phyloP scores from a whole-genome alignment of 2,888 invertebrate genomes.

The Nymphalis urticae region DNA sequence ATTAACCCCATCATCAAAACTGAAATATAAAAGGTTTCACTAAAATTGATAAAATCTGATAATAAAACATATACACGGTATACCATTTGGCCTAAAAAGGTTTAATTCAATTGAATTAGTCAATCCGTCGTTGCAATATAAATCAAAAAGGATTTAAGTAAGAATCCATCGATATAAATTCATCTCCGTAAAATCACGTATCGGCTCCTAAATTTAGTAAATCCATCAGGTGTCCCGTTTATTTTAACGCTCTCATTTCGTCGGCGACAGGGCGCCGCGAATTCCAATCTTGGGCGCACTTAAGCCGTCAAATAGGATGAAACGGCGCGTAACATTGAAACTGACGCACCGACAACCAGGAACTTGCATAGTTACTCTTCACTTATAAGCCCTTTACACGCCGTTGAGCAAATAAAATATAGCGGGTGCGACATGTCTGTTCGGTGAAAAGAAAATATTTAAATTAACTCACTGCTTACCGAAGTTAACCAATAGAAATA shows the following conservation, averaged over 20 bases:
- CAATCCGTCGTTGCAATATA: constrained; percentile 12
- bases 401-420: constrained; percentile 24
- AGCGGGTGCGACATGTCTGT: constrained; percentile 21
- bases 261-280: constrained; percentile 46
- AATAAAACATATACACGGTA: neutral
- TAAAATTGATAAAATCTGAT: no score
- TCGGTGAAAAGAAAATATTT: constrained; percentile 31
- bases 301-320: constrained; percentile 66
- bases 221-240: constrained; percentile 34
- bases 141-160: constrained; percentile 16
- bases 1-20: no score
- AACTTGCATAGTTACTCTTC: constrained; percentile 33
- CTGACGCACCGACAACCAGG: constrained; percentile 47
- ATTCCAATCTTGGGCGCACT: constrained; percentile 60
- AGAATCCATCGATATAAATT: constrained; percentile 28
- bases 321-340: constrained; percentile 61
- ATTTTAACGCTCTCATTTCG: constrained; percentile 35
- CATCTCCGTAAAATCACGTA: constrained; percentile 19
- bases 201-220: constrained; percentile 23
- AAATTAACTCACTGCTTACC: constrained; percentile 24
- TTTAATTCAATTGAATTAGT: constrained; percentile 12
- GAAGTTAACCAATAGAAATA: neutral
- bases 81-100: neutral
- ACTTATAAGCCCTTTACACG: constrained; percentile 29
- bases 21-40: no score